phyloP scores from a whole-genome alignment of 1,140 invertebrate genomes.

The Eurosta solidaginis region DNA sequence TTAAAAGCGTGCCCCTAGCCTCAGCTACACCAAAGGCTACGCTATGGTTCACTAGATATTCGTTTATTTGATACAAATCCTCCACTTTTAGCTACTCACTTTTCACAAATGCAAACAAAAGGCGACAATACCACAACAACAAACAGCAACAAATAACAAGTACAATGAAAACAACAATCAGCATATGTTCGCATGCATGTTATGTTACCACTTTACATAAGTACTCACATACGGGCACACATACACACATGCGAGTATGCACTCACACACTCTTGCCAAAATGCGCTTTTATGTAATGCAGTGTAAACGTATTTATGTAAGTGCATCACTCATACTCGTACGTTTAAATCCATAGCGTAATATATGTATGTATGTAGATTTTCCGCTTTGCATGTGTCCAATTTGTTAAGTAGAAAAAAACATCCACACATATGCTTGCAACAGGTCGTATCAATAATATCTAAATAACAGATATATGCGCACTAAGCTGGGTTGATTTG shows the following conservation, averaged over 20 bases:
- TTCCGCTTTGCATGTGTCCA: no score
- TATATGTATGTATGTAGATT: no score
- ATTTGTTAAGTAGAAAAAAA: no score
- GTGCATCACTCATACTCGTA: neutral
- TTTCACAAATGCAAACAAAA: neutral
- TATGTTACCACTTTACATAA: conserved; percentile 18
- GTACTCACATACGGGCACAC: neutral
- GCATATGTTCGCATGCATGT: conserved; percentile 2
- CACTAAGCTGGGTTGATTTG: no score
- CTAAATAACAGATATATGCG: no score
- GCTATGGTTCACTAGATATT: neutral
- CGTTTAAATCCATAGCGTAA: no score
- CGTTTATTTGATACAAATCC: neutral
- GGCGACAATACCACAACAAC: neutral
- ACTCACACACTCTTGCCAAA: neutral
- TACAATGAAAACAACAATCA: no score
- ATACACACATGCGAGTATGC: neutral
- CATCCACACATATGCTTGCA: no score
- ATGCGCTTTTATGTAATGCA: neutral
- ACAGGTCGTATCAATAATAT: no score
- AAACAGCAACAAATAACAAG: no score
- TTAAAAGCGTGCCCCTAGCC: no score
- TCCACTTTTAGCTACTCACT: neutral
- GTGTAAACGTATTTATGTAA: neutral
- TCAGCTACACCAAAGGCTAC: no score